Evolutionary conservation across 2,797 vertebrate species (phyloP).

Genomic region (Mycteria americana): DNA sequence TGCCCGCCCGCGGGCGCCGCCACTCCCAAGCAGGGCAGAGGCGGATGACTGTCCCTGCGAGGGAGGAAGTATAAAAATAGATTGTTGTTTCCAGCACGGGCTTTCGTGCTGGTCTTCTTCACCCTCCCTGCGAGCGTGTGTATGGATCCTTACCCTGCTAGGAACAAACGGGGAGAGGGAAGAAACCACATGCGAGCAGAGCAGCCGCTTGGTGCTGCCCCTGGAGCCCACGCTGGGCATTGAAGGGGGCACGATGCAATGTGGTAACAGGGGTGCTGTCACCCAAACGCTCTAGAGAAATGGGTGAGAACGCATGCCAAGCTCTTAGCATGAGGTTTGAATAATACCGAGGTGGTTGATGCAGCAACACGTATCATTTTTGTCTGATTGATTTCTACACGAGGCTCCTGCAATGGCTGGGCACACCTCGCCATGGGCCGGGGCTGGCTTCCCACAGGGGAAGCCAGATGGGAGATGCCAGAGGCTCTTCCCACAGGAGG

Average conservation of each 20-base stretch:
- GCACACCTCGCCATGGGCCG: no score
- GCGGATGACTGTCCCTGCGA: background rate
- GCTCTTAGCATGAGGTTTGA: background rate
- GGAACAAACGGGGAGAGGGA: background rate
- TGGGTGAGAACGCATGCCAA: background rate
- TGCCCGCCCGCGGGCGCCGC: background rate
- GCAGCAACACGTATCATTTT: background rate
- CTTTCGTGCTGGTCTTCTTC: background rate
- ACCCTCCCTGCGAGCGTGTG: fast-evolving
- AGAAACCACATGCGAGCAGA: fast-evolving
- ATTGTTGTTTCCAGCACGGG: background rate
- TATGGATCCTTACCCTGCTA: background rate
- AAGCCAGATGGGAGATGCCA: background rate
- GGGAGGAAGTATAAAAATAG: constrained; percentile 16
- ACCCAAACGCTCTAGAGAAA: background rate
- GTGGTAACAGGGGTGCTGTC: background rate
- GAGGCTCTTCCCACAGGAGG: background rate
- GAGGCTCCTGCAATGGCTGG: background rate
- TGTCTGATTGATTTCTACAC: background rate
- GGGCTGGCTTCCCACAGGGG: background rate
- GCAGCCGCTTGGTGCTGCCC: background rate
- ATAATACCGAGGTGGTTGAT: background rate
- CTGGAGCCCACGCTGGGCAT: fast-evolving
- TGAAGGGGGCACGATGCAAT: background rate
- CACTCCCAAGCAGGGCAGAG: background rate